Conservation (phyloP, 2,888 invertebrate species). For the Julus scanicus region DNA sequence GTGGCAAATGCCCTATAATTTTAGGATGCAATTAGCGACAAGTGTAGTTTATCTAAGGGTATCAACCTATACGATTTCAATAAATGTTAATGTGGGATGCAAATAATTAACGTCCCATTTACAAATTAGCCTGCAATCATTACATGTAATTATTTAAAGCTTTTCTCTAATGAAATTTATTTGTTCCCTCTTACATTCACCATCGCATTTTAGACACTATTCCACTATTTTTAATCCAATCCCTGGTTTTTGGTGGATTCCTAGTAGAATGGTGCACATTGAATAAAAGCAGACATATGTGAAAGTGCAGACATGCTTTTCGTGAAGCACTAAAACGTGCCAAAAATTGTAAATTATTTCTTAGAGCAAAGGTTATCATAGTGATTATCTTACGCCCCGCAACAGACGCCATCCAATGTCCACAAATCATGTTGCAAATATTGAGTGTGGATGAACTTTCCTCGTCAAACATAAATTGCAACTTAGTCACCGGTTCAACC, state of each 20-base stretch:
- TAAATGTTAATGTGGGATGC: background rate
- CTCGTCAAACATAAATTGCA: constrained; percentile 19
- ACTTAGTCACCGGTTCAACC: constrained; percentile 42
- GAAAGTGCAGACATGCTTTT: background rate
- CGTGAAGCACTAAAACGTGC: background rate
- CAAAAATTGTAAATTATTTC: constrained; percentile 29
- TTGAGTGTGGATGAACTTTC: constrained; percentile 2
- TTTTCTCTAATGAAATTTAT: background rate
- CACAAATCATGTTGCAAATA: constrained; percentile 33
- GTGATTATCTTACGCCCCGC: background rate
- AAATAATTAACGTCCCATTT: background rate
- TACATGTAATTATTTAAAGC: background rate
- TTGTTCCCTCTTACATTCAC: background rate
- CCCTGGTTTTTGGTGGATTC: background rate
- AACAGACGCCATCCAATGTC: background rate
- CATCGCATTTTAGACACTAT: background rate
- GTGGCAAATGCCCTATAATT: constrained; percentile 1
- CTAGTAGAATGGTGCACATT: background rate
- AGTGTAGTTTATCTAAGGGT: background rate
- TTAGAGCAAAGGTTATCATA: background rate
- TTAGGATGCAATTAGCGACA: background rate
- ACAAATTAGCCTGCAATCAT: background rate
- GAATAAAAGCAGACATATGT: background rate
- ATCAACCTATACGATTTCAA: background rate
- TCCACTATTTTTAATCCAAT: background rate